Evolutionary conservation across 2,888 invertebrate species (phyloP), one percentile per base, ranked within the genome.

Genomic region (Cryptus viduatorius): DNA sequence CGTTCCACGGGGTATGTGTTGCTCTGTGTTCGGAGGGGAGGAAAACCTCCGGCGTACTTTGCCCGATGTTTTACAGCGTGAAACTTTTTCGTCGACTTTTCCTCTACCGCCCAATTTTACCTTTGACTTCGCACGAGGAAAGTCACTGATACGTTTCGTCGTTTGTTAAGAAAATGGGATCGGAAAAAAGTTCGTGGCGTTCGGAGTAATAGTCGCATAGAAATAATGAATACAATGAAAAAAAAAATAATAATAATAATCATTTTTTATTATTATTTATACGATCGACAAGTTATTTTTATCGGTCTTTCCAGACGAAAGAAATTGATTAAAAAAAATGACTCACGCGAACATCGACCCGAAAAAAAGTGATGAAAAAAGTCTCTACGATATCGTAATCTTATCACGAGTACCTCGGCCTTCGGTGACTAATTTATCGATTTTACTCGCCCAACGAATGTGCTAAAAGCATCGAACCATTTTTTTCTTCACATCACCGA

Each of bases 71-170:
- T 16, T 19, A 53, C 53, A 19, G 19, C 19, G 19, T 14, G 53
- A 53, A 53, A 53, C 19, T 53, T 53, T 53, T 53, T 53, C 53
- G 16, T 19, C 53, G 53, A 53, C 53, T 53, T 16, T 19, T 19
- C 10, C 7, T 53, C 53, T 19, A 19, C 8, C 8, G 19, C 16
- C 19, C 19, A 19, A 53, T 53, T 53, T 19, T 53, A 19, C 53
- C 53, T 53, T 53, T 53, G 50, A 50, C 50, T 8, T 7, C n/a
- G 53, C 2, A 16, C 53, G 53, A 53, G 53, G 53, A 53, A 53
- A 53, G 19, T n/a, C 53, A 19, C 53, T 8, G 5, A 19, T 19
- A 16, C 53, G 53, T 16, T 19, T 53, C 53, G n/a, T 4, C 19
- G 53, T 53, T 53, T 19, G 19, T 53, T 12, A 19, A 53, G 16